Base-by-base conservation (phyloP, 2,113 vertebrate genomes). In the Oreochromis spilurus region DNA sequence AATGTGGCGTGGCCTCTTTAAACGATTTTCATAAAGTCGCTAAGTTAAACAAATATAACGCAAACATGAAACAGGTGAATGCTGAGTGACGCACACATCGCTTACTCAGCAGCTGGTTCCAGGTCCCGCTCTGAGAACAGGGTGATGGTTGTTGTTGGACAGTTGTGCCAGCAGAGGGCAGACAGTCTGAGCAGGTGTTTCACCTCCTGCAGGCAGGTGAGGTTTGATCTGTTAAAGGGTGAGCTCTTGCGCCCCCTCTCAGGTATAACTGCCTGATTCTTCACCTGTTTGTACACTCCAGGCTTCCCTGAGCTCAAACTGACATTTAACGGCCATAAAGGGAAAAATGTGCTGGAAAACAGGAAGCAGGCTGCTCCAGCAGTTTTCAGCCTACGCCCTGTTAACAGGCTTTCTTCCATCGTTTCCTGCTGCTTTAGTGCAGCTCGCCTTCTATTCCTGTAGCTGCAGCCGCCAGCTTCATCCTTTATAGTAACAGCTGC, bases 401-500 rank as follows among this genome's bases (percentile, higher is more conserved):
- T 38, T 55, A 55, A n/a, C 77, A 26, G 14, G 77, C 52, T 38
- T 36, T 79, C 52, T 55, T 55, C 31, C 52, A 0, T 79, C n/a
- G 2, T 40, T 79, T 40, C 77, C 52, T 79, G 52, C 34, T 79
- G 52, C 12, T 54, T 24, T 53, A 55, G 52, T 21, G 21, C 77
- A 6, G 67, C 67, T 4, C 21, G 14, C 21, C 21, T 54, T 79
- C 77, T 79, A 21, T 79, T 54, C n/a, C n/a, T 24, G 77, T 36
- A 24, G 38, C 11, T 31, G 26, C 1, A 1, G 7, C 0, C 0
- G 6, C 24, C 43, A 48, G 14, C 70, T 11, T 2, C 13, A 24
- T 24, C 2, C 13, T 75, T 19, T 48, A 17, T 6, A 13, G n/a
- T 0, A 16, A 0, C 13, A 72, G 0, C 40, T 75, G 40, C 40